Evolutionary conservation across 2,113 vertebrate genomes (phyloP).

Genomic region (Boleophthalmus pectinirostris): DNA sequence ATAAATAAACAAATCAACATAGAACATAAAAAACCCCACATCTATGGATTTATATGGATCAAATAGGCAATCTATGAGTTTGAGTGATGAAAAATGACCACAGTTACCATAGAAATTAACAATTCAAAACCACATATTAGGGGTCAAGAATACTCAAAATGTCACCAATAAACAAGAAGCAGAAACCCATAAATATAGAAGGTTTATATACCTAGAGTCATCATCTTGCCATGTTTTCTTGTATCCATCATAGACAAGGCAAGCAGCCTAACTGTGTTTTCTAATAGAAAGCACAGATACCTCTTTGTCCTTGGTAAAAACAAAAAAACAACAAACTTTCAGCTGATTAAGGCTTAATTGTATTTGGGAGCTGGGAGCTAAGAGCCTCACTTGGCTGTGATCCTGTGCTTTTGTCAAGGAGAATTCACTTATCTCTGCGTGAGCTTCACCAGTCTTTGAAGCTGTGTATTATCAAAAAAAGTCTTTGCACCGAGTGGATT

Average conservation of each 20-base stretch:
- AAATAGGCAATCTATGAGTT: too few species aligned
- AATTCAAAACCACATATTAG: too few species aligned
- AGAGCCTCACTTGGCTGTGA: constrained; percentile 36
- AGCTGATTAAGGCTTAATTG: constrained; percentile 45
- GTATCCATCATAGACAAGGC: background rate
- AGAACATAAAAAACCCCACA: background rate
- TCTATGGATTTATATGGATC: background rate
- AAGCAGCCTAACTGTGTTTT: constrained; percentile 39
- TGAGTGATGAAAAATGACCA: too few species aligned
- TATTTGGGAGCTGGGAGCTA: constrained; percentile 25
- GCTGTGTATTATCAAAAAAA: constrained; percentile 37
- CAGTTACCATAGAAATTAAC: too few species aligned
- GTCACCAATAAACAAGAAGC: background rate
- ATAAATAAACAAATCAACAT: background rate
- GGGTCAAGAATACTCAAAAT: background rate
- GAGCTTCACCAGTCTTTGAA: constrained; percentile 42
- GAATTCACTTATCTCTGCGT: constrained; percentile 56
- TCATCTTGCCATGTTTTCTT: background rate
- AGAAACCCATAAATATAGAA: background rate
- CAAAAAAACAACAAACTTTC: constrained; percentile 21
- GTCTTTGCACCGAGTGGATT: constrained; percentile 19
- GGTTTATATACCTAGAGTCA: background rate
- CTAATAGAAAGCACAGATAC: constrained; percentile 18
- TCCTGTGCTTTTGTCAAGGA: constrained; percentile 46
- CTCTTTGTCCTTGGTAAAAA: constrained; percentile 25